Evolutionary conservation across 2,888 invertebrate species (phyloP), one percentile per base, ranked within the genome.

Genomic region (Nematopogon swammerdamellus): DNA sequence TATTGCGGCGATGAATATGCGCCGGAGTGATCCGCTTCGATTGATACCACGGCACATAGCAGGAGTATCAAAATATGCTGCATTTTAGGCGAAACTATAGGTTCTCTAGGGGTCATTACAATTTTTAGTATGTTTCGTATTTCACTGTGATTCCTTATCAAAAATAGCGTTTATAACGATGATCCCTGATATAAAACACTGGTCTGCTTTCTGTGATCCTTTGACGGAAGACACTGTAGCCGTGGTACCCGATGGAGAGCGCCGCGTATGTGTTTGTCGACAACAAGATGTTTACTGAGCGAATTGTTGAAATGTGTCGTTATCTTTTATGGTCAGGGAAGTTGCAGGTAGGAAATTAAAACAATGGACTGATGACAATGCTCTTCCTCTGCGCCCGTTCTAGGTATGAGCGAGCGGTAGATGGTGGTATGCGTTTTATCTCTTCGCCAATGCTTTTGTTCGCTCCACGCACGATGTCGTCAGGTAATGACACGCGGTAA

Each of bases 1-100:
- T 80, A 80, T 42, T 80, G 80, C 0, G 80, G 80, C 0, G 80
- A 80, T 0, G 80, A 80, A 47, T 80, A 80, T 1, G 80, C 80
- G n/a, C 80, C 80, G 1, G 69, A 64, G 59, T 80, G 80, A 52
- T 79, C 74, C 0, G 68, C 64, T 6, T 63, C 51, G 14, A 56
- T 46, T 57, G 3, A n/a, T n/a, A n/a, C n/a, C n/a, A n/a, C n/a
- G 68, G 18, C 17, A 61, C 49, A 36, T 55, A 53, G 58, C 58
- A 60, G 48, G 61, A 75, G 47, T 44, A 72, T 49, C 17, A 67
- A 50, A 18, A 66, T 56, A 18, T 59, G 67, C 58, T 65, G 71
- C 76, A 75, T 76, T 60, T 63, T 65, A 60, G 53, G 16, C 50
- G 59, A 54, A 46, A 55, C 57, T 57, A 55, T 57, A 55, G 48